A percentile compares a stretch with the other conserved stretches of the same genome.
phyloP scores from a whole-genome alignment of 1,140 invertebrate genomes.

The Zaprionus lachaisei region DNA sequence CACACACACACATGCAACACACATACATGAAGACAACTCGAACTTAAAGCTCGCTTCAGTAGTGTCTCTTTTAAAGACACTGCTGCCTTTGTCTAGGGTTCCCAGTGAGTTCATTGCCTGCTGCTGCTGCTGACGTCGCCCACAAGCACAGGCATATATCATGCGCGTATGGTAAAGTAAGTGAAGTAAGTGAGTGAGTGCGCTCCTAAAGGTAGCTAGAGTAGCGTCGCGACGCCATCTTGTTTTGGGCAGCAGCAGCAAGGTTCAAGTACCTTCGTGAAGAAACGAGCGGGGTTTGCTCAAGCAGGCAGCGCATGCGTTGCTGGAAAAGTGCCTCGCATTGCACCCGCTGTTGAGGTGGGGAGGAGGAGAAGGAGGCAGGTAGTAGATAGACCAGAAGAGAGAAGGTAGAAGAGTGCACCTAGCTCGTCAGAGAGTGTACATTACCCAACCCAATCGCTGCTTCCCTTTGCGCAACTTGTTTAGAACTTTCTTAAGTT shows the following conservation, averaged over 20 bases:
- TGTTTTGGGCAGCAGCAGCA: slow-evolving; percentile 38
- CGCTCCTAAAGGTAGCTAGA: slow-evolving; percentile 45
- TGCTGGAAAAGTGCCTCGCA: slow-evolving; percentile 52
- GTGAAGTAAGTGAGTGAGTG: slow-evolving; percentile 3
- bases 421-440: not conserved
- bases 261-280: slow-evolving; percentile 75
- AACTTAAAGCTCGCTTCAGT: not conserved
- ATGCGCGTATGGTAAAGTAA: slow-evolving; percentile 39
- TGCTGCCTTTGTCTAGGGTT: slow-evolving; percentile 35
- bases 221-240: slow-evolving; percentile 58
- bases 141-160: slow-evolving; percentile 62
- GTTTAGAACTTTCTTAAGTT: slow-evolving; percentile 42
- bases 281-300: slow-evolving; percentile 24
- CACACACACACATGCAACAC: not conserved
- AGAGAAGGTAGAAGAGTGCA: not conserved
- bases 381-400: not conserved
- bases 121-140: slow-evolving; percentile 31
- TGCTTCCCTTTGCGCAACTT: slow-evolving; percentile 41
- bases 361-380: not conserved
- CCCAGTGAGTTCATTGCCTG: slow-evolving; percentile 63
- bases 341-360: slow-evolving; percentile 30
- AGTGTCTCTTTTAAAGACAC: not conserved
- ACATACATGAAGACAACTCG: not conserved
- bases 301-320: slow-evolving; percentile 67
- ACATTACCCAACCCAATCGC: slow-evolving; percentile 42